Evolutionary conservation across 2,113 vertebrate species (phyloP).

Genomic region (Mobula birostris): DNA sequence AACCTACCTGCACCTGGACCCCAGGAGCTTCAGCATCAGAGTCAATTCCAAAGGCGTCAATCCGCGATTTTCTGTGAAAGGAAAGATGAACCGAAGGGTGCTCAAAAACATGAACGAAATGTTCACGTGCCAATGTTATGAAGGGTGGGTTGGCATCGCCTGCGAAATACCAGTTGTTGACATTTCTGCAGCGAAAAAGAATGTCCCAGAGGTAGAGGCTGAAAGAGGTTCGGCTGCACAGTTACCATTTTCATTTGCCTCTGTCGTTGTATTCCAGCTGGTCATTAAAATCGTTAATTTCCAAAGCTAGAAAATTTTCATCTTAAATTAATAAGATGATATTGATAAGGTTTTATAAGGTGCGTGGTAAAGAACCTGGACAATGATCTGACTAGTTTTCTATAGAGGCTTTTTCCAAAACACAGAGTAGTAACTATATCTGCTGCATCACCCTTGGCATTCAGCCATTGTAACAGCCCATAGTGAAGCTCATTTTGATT

Average conservation of each 20-base stretch:
- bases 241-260: conserved; percentile 48
- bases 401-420: background rate
- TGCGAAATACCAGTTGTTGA: conserved; percentile 65
- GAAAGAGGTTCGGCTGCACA: conserved; percentile 47
- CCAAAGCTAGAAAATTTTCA: conserved; percentile 47
- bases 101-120: conserved; percentile 68
- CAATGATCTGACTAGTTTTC: background rate
- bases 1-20: conserved; percentile 71
- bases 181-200: background rate
- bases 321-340: background rate
- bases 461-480: background rate
- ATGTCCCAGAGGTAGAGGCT: conserved; percentile 27
- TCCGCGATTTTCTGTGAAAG: conserved; percentile 56
- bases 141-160: conserved; percentile 75
- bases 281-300: conserved; percentile 44
- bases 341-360: background rate
- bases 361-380: background rate
- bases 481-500: background rate
- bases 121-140: conserved; percentile 80
- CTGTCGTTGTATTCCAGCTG: conserved; percentile 53
- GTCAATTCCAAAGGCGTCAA: conserved; percentile 40
- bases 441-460: background rate
- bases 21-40: conserved; percentile 59
- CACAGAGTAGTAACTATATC: background rate
- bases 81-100: conserved; percentile 54